Base-by-base conservation (phyloP, 2,888 invertebrate genomes). In the Harpalus rufipes region DNA sequence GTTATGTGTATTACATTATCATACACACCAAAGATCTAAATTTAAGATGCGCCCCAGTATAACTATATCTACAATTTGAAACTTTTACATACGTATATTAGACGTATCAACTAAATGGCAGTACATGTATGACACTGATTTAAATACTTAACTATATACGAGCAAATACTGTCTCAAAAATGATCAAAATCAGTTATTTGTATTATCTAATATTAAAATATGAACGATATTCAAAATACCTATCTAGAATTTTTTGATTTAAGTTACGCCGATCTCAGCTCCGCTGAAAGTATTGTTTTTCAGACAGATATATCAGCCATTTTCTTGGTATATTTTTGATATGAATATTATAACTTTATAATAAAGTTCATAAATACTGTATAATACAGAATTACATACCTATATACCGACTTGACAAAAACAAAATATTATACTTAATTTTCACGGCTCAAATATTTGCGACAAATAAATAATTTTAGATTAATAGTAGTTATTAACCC, bases 21-120 rank as follows among this genome's bases (percentile, higher is more conserved):
- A 84, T 78, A 84, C 84, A 84, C 84, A 84, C 84, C 84, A 84
- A 84, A 84, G 84, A 84, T 78, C 84, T 84, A 84, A 84, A 84
- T 84, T 82, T 84, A 76, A 84, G 74, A 74, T 51, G 44, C 78
- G 84, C 84, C 84, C 84, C 84, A 78, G 65, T 78, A 78, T 72
- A 76, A 61, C 63, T 78, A 84, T 44, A 84, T 61, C 21, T 74
- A 61, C 74, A 76, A 63, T 83, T 83, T 83, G 68, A 82, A 83
- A 83, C 61, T 83, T 82, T 44, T 78, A 81, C 56, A 18, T 82
- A 82, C 68, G 16, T 68, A 76, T 56, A 58, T 58, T 78, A 18
- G 72, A 74, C 72, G 72, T 74, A 74, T 74, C 44, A 74, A 44
- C 44, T 72, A 72, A 68, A 74, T 74, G 72, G 41, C 72, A 44